Percentiles rank a stretch among this genome's conserved stretches.
phyloP scores from a whole-genome alignment of 2,888 invertebrate species.

The Cryptocephalus moraei region DNA sequence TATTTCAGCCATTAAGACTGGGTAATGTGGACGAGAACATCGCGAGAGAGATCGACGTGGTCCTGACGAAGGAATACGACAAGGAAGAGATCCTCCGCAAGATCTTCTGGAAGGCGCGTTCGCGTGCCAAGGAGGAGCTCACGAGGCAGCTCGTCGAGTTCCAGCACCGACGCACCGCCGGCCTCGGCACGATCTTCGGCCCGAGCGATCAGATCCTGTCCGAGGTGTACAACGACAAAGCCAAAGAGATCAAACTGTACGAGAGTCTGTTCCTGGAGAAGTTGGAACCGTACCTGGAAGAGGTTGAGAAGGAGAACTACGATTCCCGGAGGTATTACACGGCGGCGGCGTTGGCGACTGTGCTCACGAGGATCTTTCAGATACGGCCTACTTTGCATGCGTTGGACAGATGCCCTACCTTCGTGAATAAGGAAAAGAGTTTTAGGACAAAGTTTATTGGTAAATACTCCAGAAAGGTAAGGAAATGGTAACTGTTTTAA shows the following conservation, averaged over 20 bases:
- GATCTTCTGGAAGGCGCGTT: constrained; percentile 83
- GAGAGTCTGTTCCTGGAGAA: constrained; percentile 64
- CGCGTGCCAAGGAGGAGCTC: constrained; percentile 72
- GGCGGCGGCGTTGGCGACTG: constrained; percentile 70
- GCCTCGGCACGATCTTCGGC: constrained; percentile 82
- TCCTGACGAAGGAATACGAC: constrained; percentile 71
- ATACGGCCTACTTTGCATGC: constrained; percentile 49
- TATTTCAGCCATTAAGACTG: constrained; percentile 62
- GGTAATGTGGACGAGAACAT: constrained; percentile 76
- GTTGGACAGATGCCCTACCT: constrained; percentile 70
- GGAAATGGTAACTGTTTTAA: not conserved
- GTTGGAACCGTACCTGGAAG: constrained; percentile 56
- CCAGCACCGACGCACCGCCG: constrained; percentile 80
- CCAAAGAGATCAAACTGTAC: constrained; percentile 60
- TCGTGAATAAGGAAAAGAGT: constrained; percentile 76
- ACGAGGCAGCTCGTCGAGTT: constrained; percentile 68
- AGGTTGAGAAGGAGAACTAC: constrained; percentile 50
- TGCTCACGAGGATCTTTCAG: constrained; percentile 67
- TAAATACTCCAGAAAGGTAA: constrained; percentile 24
- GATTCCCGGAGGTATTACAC: constrained; percentile 56
- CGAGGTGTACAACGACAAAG: constrained; percentile 69
- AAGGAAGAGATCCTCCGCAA: constrained; percentile 82
- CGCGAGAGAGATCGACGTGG: constrained; percentile 83
- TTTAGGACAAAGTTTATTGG: constrained; percentile 59
- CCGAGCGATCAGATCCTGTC: constrained; percentile 71